Percentiles rank a stretch among this genome's conserved stretches.
phyloP scores from a whole-genome alignment of 2,888 invertebrate species.

The Monopis laevigella region DNA sequence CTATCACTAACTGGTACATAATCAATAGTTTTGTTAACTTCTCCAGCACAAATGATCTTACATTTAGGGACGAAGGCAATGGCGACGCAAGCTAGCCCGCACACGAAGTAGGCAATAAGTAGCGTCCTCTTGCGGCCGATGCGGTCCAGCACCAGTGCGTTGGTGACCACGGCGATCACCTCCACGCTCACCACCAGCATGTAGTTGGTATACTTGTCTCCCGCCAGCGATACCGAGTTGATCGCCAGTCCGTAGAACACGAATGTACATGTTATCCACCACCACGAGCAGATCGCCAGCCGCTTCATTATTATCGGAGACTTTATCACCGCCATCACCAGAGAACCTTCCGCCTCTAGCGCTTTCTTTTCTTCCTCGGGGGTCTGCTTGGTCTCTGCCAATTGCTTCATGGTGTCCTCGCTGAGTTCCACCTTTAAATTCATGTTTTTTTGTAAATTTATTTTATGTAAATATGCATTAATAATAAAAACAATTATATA shows the following conservation, averaged over 20 bases:
- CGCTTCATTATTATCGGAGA: constrained; percentile 52
- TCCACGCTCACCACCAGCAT: constrained; percentile 75
- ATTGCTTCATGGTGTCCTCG: constrained; percentile 37
- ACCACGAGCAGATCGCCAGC: constrained; percentile 58
- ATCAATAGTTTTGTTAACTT: no score
- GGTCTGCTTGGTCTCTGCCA: constrained; percentile 12
- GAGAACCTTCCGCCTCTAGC: constrained; percentile 27
- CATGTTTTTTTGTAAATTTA: no score
- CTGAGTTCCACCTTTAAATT: no score
- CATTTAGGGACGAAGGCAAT: constrained; percentile 61
- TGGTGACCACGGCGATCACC: constrained; percentile 74
- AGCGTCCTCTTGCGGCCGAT: constrained; percentile 71
- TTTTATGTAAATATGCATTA: no score
- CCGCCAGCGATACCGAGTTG: constrained; percentile 78
- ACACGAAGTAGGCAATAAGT: constrained; percentile 66
- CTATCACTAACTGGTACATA: no score
- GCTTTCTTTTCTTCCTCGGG: constrained; percentile 29
- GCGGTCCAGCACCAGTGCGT: constrained; percentile 71
- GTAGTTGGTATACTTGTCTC: constrained; percentile 82
- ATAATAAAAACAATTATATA: no score
- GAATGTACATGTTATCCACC: constrained; percentile 83
- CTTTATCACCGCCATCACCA: constrained; percentile 19
- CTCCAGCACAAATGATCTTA: no score
- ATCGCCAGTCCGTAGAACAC: constrained; percentile 84
- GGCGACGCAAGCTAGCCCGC: constrained; percentile 59